phyloP scores from a whole-genome alignment of 2,888 invertebrate genomes.

The Netelia virgata region DNA sequence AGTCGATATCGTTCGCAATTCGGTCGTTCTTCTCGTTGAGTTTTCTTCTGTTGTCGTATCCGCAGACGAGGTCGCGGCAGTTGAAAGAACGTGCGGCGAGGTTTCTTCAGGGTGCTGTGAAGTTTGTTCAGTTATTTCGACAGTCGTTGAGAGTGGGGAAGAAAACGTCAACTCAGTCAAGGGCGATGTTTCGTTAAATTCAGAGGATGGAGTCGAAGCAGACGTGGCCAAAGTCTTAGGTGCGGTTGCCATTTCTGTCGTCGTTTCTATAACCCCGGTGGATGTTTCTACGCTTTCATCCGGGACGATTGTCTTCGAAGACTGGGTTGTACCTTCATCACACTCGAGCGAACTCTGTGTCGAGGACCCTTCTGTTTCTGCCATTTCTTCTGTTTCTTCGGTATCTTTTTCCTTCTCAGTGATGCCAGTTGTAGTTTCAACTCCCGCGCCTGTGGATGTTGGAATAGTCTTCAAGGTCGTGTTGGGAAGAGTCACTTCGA shows the following conservation, averaged over 20 bases:
- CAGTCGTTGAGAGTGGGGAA: background rate
- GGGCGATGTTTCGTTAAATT: background rate
- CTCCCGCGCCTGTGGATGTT: background rate
- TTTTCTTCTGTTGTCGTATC: background rate
- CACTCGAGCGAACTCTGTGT: slow-evolving; percentile 35
- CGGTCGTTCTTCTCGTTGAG: slow-evolving; percentile 46
- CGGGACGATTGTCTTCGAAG: background rate
- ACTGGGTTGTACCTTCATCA: slow-evolving; percentile 28
- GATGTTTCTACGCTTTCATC: slow-evolving; percentile 8
- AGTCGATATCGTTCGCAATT: slow-evolving; percentile 43
- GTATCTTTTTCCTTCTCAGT: slow-evolving; percentile 14
- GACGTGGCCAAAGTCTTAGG: background rate
- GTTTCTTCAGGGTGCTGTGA: background rate
- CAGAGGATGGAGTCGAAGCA: background rate
- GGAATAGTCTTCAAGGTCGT: background rate
- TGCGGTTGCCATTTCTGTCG: slow-evolving; percentile 4
- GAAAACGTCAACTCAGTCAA: background rate
- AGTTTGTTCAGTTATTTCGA: background rate
- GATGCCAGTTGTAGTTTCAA: background rate
- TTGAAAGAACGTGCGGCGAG: background rate
- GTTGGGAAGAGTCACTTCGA: background rate
- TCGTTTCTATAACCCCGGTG: background rate
- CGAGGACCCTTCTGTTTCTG: slow-evolving; percentile 18
- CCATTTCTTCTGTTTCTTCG: slow-evolving; percentile 36
- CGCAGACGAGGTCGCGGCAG: background rate